These are phyloP conservation scores for Pristionchus mayeri DNA, from an alignment of 2,888 invertebrate species.

Conservation along the genomic window DNA sequence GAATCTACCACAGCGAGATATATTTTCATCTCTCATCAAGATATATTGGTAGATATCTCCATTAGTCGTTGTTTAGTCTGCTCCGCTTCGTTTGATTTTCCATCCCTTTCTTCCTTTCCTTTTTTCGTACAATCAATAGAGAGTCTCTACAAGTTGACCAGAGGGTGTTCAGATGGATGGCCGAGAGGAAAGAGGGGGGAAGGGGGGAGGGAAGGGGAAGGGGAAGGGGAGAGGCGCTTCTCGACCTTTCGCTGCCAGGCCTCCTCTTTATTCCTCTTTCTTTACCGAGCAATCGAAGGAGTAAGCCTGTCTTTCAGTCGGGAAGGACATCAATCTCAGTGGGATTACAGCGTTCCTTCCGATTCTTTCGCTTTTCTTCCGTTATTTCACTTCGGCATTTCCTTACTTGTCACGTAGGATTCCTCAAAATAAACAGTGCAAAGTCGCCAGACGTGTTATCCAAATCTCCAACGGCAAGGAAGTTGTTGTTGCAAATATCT, in stretches of 20 bases:
- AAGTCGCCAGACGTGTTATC: no score
- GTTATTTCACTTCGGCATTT: no score
- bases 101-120: background rate
- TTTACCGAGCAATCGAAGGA: no score
- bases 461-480: background rate
- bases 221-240: background rate
- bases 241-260: background rate
- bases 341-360: background rate
- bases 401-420: no score
- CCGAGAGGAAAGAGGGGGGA: background rate
- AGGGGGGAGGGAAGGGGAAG: background rate
- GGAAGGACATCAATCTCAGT: background rate
- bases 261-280: background rate
- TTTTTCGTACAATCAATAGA: background rate
- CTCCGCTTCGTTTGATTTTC: no score
- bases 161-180: background rate
- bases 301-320: no score
- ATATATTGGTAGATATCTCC: no score
- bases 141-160: slow-evolving; percentile 14
- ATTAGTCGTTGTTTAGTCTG: no score
- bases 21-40: no score
- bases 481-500: background rate
- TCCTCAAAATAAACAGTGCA: no score
- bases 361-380: background rate
- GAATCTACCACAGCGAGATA: no score